Percentiles rank a stretch among this genome's conserved stretches.
phyloP scores from a whole-genome alignment of 2,888 invertebrate species.

The Drosophila macrospina region DNA sequence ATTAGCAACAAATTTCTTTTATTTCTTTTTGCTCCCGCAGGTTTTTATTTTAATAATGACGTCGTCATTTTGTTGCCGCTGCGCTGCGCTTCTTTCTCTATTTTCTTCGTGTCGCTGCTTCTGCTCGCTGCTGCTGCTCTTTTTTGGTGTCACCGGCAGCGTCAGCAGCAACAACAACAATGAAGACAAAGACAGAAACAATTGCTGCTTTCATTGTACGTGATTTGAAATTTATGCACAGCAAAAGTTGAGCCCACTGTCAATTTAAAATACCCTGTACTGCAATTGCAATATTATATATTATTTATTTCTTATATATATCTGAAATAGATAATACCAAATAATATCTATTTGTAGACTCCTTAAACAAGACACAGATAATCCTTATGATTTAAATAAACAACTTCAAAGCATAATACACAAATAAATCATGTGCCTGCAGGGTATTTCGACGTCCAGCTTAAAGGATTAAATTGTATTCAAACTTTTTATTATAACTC shows the following conservation, averaged over 20 bases:
- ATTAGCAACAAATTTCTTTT: conserved; percentile 67
- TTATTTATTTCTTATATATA: too few species aligned
- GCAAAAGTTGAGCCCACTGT: conserved; percentile 53
- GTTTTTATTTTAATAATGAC: conserved; percentile 63
- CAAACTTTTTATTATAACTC: conserved; percentile 60
- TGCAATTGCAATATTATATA: neutral
- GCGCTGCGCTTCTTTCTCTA: conserved; percentile 29
- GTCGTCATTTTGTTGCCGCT: conserved; percentile 36
- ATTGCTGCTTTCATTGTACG: conserved; percentile 69
- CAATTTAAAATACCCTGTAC: conserved; percentile 28
- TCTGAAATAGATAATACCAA: too few species aligned
- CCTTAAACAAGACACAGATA: too few species aligned
- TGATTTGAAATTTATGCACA: conserved; percentile 79
- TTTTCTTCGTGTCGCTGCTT: conserved; percentile 29
- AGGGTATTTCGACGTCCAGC: conserved; percentile 24
- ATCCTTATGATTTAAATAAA: neutral
- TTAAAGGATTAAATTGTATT: neutral
- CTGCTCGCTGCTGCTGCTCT: conserved; percentile 29
- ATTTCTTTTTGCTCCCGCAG: conserved; percentile 44
- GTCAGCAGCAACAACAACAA: conserved; percentile 21
- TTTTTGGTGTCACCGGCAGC: conserved; percentile 64
- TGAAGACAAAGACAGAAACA: conserved; percentile 43
- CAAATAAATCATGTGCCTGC: neutral
- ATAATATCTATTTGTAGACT: too few species aligned
- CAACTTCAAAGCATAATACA: neutral